These are phyloP conservation scores for Leucoptera coffeella DNA, from an alignment of 2,888 invertebrate species.

Conservation along the genomic window DNA sequence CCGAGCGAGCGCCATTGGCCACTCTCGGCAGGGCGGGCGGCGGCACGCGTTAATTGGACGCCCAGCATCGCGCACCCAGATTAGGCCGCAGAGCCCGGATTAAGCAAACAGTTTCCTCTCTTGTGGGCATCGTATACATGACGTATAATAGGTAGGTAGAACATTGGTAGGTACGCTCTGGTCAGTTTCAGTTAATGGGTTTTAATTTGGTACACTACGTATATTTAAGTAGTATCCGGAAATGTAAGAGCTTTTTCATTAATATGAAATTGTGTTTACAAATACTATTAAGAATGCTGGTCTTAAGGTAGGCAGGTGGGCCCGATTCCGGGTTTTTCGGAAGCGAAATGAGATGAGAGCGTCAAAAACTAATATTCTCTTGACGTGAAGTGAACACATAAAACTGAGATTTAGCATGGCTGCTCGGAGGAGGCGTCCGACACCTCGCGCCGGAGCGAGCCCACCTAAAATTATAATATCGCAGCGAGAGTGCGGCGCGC, in stretches of 20 bases:
- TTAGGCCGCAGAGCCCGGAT: conserved; percentile 17
- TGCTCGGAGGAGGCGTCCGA: conserved; percentile 47
- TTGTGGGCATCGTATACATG: no score
- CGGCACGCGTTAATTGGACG: conserved; percentile 53
- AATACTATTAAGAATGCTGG: no score
- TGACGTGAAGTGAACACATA: conserved; percentile 53
- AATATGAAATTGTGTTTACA: no score
- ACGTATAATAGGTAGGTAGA: conserved; percentile 3
- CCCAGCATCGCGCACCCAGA: conserved; percentile 23
- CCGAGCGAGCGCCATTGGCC: conserved; percentile 48
- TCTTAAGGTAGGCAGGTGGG: no score
- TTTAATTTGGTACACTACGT: no score
- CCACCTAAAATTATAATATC: conserved; percentile 55
- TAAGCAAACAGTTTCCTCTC: conserved; percentile 44
- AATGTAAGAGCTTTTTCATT: no score
- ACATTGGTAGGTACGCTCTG: neutral
- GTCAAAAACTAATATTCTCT: conserved; percentile 47
- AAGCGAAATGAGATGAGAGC: conserved; percentile 27
- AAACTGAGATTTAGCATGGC: conserved; percentile 51
- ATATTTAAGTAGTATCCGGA: no score
- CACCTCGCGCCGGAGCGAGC: conserved; percentile 30
- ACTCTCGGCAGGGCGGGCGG: conserved; percentile 26
- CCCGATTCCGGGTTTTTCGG: no score
- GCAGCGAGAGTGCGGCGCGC: conserved; percentile 14
- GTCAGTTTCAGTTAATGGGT: neutral